These are phyloP conservation scores for Palloptera scutellata DNA, from an alignment of 2,888 invertebrate genomes.

Conservation along the genomic window DNA sequence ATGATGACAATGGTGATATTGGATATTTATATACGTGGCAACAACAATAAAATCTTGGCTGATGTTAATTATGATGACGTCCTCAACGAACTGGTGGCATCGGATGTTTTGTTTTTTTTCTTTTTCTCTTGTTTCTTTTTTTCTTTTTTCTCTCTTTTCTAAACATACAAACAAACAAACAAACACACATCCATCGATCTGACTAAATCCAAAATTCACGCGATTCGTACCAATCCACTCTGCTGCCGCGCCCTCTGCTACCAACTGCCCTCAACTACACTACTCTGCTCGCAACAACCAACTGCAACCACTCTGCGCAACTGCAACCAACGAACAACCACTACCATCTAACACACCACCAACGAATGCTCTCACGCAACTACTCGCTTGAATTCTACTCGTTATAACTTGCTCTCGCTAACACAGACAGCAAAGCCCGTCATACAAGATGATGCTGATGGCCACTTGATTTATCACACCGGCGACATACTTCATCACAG, in stretches of 20 bases:
- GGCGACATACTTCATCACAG: constrained; percentile 99
- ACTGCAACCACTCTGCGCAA: constrained; percentile 15
- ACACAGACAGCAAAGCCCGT: constrained; percentile 72
- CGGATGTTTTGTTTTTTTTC: constrained; percentile 30
- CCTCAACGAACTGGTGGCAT: constrained; percentile 22
- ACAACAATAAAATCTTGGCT: not conserved
- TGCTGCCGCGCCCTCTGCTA: constrained; percentile 9
- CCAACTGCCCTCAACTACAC: constrained; percentile 25
- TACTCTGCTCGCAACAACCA: constrained; percentile 27
- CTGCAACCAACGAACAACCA: constrained; percentile 24
- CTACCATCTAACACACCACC: constrained; percentile 16
- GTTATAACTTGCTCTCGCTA: constrained; percentile 22
- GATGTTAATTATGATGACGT: constrained; percentile 26
- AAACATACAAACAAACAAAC: constrained; percentile 38
- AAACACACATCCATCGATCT: constrained; percentile 30
- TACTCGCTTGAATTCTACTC: not conserved
- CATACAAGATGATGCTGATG: constrained; percentile 99
- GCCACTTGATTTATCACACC: constrained; percentile 99
- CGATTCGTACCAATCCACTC: constrained; percentile 29
- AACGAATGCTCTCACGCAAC: constrained; percentile 10
- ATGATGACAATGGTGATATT: constrained; percentile 24
- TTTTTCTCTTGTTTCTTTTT: constrained; percentile 42
- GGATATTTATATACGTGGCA: constrained; percentile 2
- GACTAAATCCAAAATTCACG: constrained; percentile 32
- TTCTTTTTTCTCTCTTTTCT: constrained; percentile 45